A percentile compares a stretch with the other conserved stretches of the same genome.
Evolutionary conservation across 2,797 vertebrate genomes (phyloP).

Genomic region (Gastrophryne carolinensis): DNA sequence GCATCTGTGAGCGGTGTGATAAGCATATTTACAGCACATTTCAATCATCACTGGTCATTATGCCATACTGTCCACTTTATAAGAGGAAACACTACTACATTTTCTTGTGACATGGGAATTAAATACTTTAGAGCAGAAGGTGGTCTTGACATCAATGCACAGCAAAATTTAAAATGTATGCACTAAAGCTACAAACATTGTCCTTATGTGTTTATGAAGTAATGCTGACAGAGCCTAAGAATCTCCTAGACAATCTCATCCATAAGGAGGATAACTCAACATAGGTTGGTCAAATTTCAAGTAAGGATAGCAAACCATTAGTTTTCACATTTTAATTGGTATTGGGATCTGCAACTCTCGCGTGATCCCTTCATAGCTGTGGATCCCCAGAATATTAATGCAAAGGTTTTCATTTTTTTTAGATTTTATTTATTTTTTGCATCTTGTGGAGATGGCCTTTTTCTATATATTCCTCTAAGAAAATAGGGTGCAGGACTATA

Average conservation of each 20-base stretch:
- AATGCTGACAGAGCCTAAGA: neutral
- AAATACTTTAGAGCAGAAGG: neutral
- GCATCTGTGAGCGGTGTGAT: conserved; percentile 51
- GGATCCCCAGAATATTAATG: neutral
- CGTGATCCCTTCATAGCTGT: neutral
- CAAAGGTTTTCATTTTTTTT: neutral
- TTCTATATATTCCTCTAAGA: too few species aligned
- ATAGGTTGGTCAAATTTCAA: too few species aligned
- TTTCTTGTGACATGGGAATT: neutral
- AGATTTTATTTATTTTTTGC: neutral
- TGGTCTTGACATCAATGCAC: neutral
- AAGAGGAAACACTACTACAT: conserved; percentile 47
- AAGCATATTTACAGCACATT: conserved; percentile 48
- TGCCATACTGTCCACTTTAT: conserved; percentile 35
- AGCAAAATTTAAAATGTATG: neutral
- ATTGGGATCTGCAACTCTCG: too few species aligned
- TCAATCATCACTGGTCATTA: conserved; percentile 47
- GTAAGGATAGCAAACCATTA: too few species aligned
- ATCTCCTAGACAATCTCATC: too few species aligned
- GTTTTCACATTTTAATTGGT: too few species aligned
- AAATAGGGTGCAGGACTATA: too few species aligned
- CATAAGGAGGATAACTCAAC: too few species aligned
- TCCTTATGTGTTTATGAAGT: neutral
- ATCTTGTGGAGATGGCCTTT: too few species aligned
- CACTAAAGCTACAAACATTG: neutral